phyloP scores from a whole-genome alignment of 2,888 invertebrate genomes.

The Chirona hameri region DNA sequence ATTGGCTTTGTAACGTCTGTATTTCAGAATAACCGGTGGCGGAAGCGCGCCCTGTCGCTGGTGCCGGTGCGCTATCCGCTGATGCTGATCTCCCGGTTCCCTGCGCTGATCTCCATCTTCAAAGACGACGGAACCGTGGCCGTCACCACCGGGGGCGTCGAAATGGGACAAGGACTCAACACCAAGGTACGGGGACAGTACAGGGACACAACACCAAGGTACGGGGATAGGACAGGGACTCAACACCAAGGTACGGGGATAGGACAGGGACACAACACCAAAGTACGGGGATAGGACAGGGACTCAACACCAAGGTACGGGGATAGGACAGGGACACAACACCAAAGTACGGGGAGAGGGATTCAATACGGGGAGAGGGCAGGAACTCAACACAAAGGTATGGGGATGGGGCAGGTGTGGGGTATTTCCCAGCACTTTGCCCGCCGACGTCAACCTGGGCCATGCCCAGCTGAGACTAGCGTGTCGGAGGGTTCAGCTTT shows the following conservation, averaged over 20 bases:
- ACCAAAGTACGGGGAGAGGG: slow-evolving; percentile 74
- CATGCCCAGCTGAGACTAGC: too few species aligned
- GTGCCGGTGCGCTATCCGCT: not conserved
- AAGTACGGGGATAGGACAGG: slow-evolving; percentile 71
- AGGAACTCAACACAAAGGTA: slow-evolving; percentile 72
- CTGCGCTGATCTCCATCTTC: slow-evolving; percentile 41
- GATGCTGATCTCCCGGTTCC: slow-evolving; percentile 29
- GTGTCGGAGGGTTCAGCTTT: too few species aligned
- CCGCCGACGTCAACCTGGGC: too few species aligned
- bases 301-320: slow-evolving; percentile 66
- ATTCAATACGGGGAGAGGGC: slow-evolving; percentile 80
- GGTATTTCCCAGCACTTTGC: too few species aligned
- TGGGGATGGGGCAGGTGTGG: too few species aligned
- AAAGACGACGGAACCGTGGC: slow-evolving; percentile 45
- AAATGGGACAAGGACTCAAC: slow-evolving; percentile 72
- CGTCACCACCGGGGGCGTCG: slow-evolving; percentile 46
- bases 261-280: too few species aligned
- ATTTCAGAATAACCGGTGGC: slow-evolving; percentile 68
- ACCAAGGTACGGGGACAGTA: slow-evolving; percentile 54
- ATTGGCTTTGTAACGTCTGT: too few species aligned
- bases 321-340: too few species aligned
- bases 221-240: too few species aligned
- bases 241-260: too few species aligned
- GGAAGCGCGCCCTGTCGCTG: slow-evolving; percentile 52
- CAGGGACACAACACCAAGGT: too few species aligned